These are phyloP conservation scores for Irena cyanogastra DNA, from an alignment of 2,113 vertebrate genomes.

Conservation along the genomic window DNA sequence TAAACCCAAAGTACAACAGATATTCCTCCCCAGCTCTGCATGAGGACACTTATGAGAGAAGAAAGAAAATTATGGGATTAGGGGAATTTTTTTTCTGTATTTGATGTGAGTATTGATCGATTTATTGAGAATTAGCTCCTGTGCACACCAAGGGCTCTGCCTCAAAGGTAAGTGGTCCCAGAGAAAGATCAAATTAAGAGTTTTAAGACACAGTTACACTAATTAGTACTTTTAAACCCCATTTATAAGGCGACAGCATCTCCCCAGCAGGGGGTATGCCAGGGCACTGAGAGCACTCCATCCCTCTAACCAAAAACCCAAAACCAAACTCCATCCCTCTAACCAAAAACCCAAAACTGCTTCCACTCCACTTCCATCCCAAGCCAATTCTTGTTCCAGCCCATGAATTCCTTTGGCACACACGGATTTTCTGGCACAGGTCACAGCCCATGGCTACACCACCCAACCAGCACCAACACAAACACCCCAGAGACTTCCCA, in stretches of 20 bases:
- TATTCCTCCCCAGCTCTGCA: background rate
- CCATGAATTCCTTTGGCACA: background rate
- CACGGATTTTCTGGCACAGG: background rate
- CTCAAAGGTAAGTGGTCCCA: background rate
- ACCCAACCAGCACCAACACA: too few relatives aligned
- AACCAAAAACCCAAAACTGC: too few relatives aligned
- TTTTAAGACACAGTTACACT: background rate
- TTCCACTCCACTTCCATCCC: background rate
- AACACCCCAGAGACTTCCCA: background rate
- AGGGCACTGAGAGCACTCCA: background rate
- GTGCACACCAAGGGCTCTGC: background rate
- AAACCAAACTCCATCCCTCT: too few relatives aligned
- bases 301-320: too few relatives aligned
- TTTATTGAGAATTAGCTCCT: background rate
- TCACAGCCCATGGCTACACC: background rate
- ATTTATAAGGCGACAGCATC: background rate
- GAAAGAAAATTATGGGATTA: background rate
- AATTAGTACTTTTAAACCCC: background rate
- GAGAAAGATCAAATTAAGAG: background rate
- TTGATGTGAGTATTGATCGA: background rate
- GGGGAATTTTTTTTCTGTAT: background rate
- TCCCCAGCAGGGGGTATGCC: background rate
- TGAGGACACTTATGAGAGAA: background rate
- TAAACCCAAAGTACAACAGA: background rate
- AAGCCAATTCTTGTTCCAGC: background rate